A percentile compares a stretch with the other conserved stretches of the same genome.
Conservation (phyloP, 53 echinoderm and acorn worm species). For the Luidia sarsii region DNA sequence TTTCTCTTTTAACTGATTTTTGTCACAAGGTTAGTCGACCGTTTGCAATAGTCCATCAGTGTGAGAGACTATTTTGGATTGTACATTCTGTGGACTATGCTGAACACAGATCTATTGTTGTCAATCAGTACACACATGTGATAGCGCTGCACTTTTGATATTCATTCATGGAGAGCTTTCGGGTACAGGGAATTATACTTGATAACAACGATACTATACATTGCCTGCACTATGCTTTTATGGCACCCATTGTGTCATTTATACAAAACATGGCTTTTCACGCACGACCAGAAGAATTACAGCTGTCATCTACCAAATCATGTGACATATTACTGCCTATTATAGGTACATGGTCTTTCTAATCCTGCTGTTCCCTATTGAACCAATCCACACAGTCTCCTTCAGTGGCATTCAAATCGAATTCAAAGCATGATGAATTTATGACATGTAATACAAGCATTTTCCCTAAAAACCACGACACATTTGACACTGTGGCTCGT, state of each 20-base stretch:
- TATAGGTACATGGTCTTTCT: conserved; percentile 4
- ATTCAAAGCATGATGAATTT: neutral
- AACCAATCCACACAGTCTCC: neutral
- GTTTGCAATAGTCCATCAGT: no score
- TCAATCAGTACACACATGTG: neutral
- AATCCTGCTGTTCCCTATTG: neutral
- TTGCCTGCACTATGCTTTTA: neutral
- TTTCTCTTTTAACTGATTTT: no score
- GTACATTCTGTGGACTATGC: no score
- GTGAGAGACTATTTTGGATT: no score
- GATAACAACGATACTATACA: neutral
- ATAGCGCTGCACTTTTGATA: conserved; percentile 34
- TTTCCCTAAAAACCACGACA: no score
- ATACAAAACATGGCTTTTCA: conserved; percentile 27
- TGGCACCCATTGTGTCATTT: conserved; percentile 28
- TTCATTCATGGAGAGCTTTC: conserved; percentile 9
- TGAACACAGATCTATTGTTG: conserved; percentile 16
- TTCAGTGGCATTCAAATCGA: neutral
- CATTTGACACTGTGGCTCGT: no score
- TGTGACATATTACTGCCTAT: conserved; percentile 34
- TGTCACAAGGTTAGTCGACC: no score
- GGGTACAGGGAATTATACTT: conserved; percentile 1
- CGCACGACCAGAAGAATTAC: conserved; percentile 10
- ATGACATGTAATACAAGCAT: conserved; percentile 21
- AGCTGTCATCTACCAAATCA: conserved; percentile 14